Evolutionary conservation across 2,797 vertebrate species (phyloP).

Genomic region (Gobio occitaniae): DNA sequence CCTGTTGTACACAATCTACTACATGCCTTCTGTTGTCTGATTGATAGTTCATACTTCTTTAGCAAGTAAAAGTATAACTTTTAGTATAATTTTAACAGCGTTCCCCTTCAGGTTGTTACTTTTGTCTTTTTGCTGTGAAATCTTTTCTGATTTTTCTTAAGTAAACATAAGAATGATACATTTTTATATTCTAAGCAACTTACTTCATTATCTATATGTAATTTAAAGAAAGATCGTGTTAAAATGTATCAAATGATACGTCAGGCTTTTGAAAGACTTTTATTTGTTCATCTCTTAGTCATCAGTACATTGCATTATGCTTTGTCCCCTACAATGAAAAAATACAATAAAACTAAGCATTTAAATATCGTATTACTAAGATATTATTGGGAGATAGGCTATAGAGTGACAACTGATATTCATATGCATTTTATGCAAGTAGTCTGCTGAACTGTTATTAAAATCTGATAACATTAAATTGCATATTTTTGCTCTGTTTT

Average conservation of each 20-base stretch:
- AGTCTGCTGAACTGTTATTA: not conserved
- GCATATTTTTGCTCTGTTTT: not conserved
- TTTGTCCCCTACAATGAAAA: no score
- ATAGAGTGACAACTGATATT: not conserved
- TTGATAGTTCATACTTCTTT: not conserved
- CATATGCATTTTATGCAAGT: not conserved
- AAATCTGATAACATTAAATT: not conserved
- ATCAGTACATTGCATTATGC: no score
- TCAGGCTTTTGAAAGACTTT: no score
- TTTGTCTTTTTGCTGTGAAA: not conserved
- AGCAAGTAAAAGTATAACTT: not conserved
- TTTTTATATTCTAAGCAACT: not conserved
- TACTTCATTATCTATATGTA: not conserved
- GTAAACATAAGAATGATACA: not conserved
- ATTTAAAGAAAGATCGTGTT: not conserved
- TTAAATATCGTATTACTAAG: no score
- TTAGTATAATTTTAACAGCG: not conserved
- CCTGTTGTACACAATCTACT: not conserved
- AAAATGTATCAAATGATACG: no score
- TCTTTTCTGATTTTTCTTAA: not conserved
- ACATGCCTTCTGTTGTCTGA: not conserved
- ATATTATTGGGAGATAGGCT: not conserved
- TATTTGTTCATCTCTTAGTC: no score
- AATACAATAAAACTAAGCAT: no score
- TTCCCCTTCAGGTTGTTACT: not conserved